Evolutionary conservation across 2,797 vertebrate genomes (phyloP).

Genomic region (Octomys mimax): DNA sequence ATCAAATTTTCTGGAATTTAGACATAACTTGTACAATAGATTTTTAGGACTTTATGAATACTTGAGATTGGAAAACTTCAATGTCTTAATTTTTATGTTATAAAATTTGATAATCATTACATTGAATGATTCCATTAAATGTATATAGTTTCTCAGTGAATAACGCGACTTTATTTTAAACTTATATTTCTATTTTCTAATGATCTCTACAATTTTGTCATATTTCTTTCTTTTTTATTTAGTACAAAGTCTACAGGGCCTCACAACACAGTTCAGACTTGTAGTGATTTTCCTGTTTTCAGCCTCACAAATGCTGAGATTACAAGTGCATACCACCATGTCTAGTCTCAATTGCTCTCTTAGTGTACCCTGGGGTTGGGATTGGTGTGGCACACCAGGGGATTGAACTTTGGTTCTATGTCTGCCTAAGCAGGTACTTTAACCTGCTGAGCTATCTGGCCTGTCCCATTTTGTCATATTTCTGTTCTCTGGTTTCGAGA

Average conservation of each 20-base stretch:
- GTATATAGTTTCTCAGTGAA: slow-evolving; percentile 10
- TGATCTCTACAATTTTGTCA: background rate
- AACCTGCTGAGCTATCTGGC: no score
- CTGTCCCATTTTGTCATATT: background rate
- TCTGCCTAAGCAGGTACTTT: no score
- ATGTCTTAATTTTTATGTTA: background rate
- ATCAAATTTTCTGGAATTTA: background rate
- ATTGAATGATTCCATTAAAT: background rate
- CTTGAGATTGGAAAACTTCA: background rate
- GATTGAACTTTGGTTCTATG: no score
- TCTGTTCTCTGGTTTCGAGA: slow-evolving; percentile 26
- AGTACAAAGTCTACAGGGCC: no score
- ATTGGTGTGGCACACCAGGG: no score
- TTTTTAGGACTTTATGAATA: background rate
- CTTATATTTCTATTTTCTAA: background rate
- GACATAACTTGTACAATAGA: background rate
- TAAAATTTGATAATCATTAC: background rate
- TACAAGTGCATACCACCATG: no score
- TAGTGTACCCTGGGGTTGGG: no score
- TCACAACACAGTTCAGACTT: no score
- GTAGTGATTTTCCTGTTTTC: no score
- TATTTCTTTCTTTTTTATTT: background rate
- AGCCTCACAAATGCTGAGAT: no score
- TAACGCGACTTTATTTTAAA: background rate
- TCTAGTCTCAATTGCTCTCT: no score